phyloP scores from a whole-genome alignment of 2,113 vertebrate species.

The Protobothrops flavoviridis region DNA sequence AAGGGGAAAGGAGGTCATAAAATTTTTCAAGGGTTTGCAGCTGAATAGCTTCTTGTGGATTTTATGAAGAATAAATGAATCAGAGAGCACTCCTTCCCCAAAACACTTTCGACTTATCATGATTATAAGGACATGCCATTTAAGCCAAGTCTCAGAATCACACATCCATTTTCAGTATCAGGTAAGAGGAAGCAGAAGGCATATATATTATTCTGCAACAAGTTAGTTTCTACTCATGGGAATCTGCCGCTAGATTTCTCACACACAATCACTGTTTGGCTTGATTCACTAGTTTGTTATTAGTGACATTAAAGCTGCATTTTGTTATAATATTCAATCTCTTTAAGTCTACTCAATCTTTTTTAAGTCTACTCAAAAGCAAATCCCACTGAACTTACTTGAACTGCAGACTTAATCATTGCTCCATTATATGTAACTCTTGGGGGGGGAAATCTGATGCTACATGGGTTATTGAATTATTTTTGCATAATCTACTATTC shows the following conservation, averaged over 20 bases:
- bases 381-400: not conserved
- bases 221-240: constrained; percentile 1
- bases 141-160: not conserved
- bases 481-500: not conserved
- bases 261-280: constrained; percentile 58
- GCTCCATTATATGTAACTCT: not conserved
- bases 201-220: constrained; percentile 37
- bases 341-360: not conserved
- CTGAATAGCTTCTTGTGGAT: constrained; percentile 2
- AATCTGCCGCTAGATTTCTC: constrained; percentile 52
- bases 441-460: not conserved
- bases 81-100: not conserved
- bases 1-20: constrained; percentile 20
- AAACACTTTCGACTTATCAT: constrained; percentile 2
- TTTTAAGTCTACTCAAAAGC: not conserved
- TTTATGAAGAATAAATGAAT: constrained; percentile 20
- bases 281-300: constrained; percentile 34
- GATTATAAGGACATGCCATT: not conserved
- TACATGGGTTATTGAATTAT: not conserved
- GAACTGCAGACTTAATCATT: not conserved
- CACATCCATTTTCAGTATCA: constrained; percentile 50
- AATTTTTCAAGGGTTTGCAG: constrained; percentile 5
- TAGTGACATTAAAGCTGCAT: not conserved
- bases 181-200: constrained; percentile 45
- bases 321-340: not conserved